phyloP scores from a whole-genome alignment of 2,797 vertebrate genomes.

The Anguilla marmorata region DNA sequence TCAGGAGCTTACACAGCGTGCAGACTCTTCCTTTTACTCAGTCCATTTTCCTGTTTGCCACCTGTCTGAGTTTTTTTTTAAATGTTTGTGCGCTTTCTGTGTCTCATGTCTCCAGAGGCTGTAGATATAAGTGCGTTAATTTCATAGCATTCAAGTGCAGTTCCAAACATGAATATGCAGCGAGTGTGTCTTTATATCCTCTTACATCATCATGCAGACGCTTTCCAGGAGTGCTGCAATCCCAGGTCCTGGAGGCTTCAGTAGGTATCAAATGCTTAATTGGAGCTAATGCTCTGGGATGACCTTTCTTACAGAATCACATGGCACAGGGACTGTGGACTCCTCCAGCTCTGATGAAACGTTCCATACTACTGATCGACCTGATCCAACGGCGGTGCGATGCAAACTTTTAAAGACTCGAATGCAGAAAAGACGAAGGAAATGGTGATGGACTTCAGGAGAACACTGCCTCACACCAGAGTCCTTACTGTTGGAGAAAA shows the following conservation, averaged over 20 bases:
- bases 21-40: no score
- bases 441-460: no score
- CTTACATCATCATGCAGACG: neutral
- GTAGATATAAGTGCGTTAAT: neutral
- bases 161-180: neutral
- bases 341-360: neutral
- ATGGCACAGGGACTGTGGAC: neutral
- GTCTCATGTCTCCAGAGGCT: no score
- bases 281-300: neutral
- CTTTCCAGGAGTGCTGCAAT: neutral
- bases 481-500: neutral
- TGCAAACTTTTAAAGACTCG: no score
- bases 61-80: no score
- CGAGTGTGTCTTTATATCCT: neutral
- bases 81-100: no score
- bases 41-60: no score
- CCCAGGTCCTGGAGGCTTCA: neutral
- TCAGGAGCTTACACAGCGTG: no score
- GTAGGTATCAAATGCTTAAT: neutral
- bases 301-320: neutral
- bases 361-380: no score
- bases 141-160: neutral
- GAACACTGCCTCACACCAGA: neutral
- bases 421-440: no score
- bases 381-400: no score